These are phyloP conservation scores for Burhinus oedicnemus DNA, from an alignment of 2,113 vertebrate species.

Conservation along the genomic window DNA sequence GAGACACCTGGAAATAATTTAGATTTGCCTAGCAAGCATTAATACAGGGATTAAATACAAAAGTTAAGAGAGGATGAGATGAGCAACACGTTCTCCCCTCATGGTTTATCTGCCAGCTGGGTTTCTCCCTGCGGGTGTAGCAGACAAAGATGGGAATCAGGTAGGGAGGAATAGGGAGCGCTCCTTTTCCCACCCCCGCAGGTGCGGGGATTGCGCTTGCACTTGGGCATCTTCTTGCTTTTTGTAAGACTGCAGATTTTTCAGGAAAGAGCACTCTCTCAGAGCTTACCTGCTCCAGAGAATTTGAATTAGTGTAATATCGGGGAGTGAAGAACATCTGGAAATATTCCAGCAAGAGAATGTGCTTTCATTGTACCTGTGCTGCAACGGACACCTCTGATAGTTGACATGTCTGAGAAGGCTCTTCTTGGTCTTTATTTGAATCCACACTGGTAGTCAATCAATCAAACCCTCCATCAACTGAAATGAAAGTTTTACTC, in stretches of 20 bases:
- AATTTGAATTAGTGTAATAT: background rate
- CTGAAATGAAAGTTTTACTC: background rate
- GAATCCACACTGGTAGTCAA: background rate
- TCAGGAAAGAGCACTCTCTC: background rate
- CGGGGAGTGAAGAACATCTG: background rate
- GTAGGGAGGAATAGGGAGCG: background rate
- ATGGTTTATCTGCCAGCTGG: background rate
- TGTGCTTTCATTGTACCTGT: background rate
- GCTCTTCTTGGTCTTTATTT: background rate
- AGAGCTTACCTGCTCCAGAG: background rate
- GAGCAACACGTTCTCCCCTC: background rate
- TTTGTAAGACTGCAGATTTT: background rate
- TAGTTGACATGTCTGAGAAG: background rate
- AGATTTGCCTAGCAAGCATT: background rate
- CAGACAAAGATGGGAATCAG: background rate
- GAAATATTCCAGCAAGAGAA: background rate
- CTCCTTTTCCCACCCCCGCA: background rate
- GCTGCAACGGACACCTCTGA: background rate
- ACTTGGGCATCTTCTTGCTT: background rate
- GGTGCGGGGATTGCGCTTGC: rapidly evolving
- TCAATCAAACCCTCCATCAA: background rate
- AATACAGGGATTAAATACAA: background rate
- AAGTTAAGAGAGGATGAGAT: background rate
- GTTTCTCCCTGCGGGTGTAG: background rate
- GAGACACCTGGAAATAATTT: slow-evolving; percentile 27